Evolutionary conservation across 2,113 vertebrate genomes (phyloP).

Genomic region (Noctilio leporinus): DNA sequence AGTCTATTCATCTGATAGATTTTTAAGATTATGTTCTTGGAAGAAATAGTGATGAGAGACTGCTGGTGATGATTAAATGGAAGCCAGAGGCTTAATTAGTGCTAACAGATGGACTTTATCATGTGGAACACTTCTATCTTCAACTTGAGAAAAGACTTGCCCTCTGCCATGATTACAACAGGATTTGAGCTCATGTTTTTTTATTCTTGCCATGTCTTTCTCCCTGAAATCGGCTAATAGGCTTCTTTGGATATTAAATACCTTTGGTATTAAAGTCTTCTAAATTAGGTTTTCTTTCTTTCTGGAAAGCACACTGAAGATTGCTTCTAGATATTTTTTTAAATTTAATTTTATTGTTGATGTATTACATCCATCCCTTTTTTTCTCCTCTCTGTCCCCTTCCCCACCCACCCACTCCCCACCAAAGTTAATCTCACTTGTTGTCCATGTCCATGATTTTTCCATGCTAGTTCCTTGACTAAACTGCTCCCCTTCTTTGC

Average conservation of each 20-base stretch:
- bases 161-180: neutral
- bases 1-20: neutral
- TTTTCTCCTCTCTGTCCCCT: no score
- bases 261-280: neutral
- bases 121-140: neutral
- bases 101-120: neutral
- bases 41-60: neutral
- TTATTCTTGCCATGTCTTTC: neutral
- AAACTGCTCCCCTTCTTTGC: no score
- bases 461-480: no score
- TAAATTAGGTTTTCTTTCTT: constrained; percentile 15
- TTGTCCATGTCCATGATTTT: no score
- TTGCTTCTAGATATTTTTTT: neutral
- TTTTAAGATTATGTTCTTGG: neutral
- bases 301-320: neutral
- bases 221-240: neutral
- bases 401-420: no score
- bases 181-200: neutral
- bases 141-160: neutral
- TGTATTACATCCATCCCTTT: no score
- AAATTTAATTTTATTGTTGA: no score
- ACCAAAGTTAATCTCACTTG: no score
- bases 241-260: neutral
- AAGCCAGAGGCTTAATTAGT: neutral
- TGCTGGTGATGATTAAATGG: neutral